phyloP scores from a whole-genome alignment of 2,113 vertebrate species.

The Orientallactaga bullata region DNA sequence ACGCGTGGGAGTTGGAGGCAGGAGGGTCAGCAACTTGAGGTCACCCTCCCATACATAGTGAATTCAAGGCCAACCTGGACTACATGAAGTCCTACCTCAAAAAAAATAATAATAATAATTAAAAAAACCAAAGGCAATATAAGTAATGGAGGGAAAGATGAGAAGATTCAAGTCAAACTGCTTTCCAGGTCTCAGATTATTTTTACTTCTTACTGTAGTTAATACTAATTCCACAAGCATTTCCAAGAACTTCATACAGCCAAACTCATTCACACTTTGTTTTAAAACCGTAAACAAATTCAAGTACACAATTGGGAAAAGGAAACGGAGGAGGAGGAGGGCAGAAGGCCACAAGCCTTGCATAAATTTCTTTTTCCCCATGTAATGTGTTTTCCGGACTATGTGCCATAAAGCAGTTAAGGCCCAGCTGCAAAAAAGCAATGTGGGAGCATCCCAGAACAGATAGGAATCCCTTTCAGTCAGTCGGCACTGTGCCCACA shows the following conservation, averaged over 20 bases:
- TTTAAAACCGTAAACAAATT: not conserved
- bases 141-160: not conserved
- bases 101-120: not conserved
- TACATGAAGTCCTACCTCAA: not conserved
- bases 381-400: not conserved
- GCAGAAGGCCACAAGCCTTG: not conserved
- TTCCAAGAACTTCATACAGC: not conserved
- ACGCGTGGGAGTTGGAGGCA: not conserved
- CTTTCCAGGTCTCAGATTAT: not conserved
- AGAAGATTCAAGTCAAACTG: conserved; percentile 25
- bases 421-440: not conserved
- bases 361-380: not conserved
- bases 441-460: conserved; percentile 19
- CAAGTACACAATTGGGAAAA: not conserved
- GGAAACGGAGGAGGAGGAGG: too few relatives aligned
- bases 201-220: not conserved
- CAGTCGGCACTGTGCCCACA: not conserved
- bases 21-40: not conserved
- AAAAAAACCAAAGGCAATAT: not conserved
- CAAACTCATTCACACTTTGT: not conserved
- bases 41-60: not conserved
- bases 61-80: not conserved
- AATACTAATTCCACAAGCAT: conserved; percentile 25
- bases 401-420: not conserved
- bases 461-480: conserved; percentile 34